Percentiles rank a stretch among this genome's conserved stretches.
Conservation (phyloP, 2,888 invertebrate genomes). For the Drosophila colorata region DNA sequence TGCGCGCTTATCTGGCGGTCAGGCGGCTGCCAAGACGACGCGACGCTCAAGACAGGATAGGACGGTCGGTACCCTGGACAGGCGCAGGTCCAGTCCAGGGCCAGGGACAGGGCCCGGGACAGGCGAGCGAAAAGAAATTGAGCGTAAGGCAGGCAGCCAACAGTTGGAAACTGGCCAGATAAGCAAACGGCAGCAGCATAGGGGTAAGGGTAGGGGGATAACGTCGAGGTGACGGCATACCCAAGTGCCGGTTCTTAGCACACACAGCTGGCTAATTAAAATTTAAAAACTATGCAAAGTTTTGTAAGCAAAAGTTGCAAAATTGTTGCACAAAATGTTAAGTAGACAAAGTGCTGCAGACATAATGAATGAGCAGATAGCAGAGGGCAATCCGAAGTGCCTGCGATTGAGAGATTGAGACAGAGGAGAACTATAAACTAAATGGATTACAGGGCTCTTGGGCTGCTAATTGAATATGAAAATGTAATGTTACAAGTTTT, state of each 20-base stretch:
- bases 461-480: slow-evolving; percentile 24
- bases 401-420: slow-evolving; percentile 18
- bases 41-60: slow-evolving; percentile 51
- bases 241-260: slow-evolving; percentile 1
- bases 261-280: slow-evolving; percentile 73
- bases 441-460: slow-evolving; percentile 15
- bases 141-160: slow-evolving; percentile 79
- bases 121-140: slow-evolving; percentile 65
- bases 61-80: slow-evolving; percentile 21
- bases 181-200: slow-evolving; percentile 40
- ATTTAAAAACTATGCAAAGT: slow-evolving; percentile 68
- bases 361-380: slow-evolving; percentile 59
- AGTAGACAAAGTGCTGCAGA: slow-evolving; percentile 68
- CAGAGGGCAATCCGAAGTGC: slow-evolving; percentile 10
- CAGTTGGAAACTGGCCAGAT: slow-evolving; percentile 57
- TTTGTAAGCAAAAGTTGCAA: slow-evolving; percentile 55
- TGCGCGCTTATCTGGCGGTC: slow-evolving; percentile 77
- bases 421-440: background rate
- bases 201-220: background rate
- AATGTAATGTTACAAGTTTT: background rate
- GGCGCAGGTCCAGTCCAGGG: slow-evolving; percentile 2
- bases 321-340: slow-evolving; percentile 64
- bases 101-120: slow-evolving; percentile 8
- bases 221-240: background rate
- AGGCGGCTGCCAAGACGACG: slow-evolving; percentile 56